phyloP scores from a whole-genome alignment of 2,113 vertebrate species.

The Heteronetta atricapilla region DNA sequence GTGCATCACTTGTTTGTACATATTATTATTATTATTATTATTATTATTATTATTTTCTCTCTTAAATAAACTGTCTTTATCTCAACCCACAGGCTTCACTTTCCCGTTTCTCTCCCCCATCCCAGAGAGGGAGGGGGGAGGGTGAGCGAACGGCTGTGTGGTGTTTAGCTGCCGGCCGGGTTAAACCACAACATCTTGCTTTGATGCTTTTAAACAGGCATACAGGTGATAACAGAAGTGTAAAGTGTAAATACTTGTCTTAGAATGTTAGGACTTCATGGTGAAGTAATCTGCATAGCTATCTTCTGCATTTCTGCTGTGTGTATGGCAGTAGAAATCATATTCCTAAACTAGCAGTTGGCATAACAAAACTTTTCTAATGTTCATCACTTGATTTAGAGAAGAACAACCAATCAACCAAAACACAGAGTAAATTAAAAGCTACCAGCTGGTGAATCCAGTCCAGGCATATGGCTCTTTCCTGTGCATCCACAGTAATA shows the following conservation, averaged over 20 bases:
- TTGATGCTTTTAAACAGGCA: not conserved
- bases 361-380: not conserved
- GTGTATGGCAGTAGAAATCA: not conserved
- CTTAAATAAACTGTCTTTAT: too few species aligned
- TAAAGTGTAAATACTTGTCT: not conserved
- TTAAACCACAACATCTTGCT: too few species aligned
- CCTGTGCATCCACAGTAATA: not conserved
- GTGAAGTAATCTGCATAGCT: not conserved
- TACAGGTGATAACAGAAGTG: not conserved
- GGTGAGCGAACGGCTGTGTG: too few species aligned
- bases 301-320: not conserved
- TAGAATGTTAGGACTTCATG: not conserved
- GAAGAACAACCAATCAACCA: not conserved
- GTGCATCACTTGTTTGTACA: too few species aligned
- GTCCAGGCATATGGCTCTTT: rapidly evolving
- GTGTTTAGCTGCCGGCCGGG: too few species aligned
- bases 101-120: too few species aligned
- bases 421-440: not conserved
- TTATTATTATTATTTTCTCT: too few species aligned
- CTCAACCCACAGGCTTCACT: too few species aligned
- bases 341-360: not conserved
- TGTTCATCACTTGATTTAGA: not conserved
- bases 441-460: not conserved
- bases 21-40: too few species aligned
- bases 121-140: too few species aligned